Base-by-base conservation (phyloP, 2,113 vertebrate genomes). In the Callopanchax toddi region DNA sequence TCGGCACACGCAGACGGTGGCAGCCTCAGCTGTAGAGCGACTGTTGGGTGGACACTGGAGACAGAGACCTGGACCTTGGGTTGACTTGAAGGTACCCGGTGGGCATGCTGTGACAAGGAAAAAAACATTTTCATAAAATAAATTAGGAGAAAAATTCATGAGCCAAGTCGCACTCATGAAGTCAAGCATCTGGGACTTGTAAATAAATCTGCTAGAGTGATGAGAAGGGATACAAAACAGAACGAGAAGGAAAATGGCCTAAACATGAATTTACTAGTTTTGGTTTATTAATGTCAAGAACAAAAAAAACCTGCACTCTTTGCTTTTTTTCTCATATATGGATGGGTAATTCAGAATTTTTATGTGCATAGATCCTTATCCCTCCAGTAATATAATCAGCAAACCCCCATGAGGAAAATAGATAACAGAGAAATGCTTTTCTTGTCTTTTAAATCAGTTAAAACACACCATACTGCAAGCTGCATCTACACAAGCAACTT, bases 71-170 rank as follows among this genome's bases (percentile, higher is more conserved):
- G 89, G 63, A 0, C 97, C 97, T 86, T 98, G 97, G 81, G 89
- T 96, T 36, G 97, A 95, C 82, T 98, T 99, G 91, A 98, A 99
- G 0, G 93, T 98, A 60, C 96, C 97, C 0, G 91, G 94, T 2
- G 96, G 95, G 73, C 97, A 99, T 18, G 96, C 97, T 99, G 92
- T 2, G 80, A 83, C 21, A 67, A 60, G 11, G 76, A 37, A 8
- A 20, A 42, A 23, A 68, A 60, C 17, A 65, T 52, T 6, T 48
- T 55, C 29, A 76, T 57, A 36, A 26, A 54, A 48, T 23, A 48
- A 60, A 36, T 26, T 15, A 21, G 43, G 48, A 20, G 56, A 32
- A 36, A 29, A 36, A 60, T 26, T 6, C 12, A 52, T 2, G 2
- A 26, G 23, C 9, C 12, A 44, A 53, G 23, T 43, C 34, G 17